Evolutionary conservation across 2,888 invertebrate genomes (phyloP).

Genomic region (Rhingia campestris): DNA sequence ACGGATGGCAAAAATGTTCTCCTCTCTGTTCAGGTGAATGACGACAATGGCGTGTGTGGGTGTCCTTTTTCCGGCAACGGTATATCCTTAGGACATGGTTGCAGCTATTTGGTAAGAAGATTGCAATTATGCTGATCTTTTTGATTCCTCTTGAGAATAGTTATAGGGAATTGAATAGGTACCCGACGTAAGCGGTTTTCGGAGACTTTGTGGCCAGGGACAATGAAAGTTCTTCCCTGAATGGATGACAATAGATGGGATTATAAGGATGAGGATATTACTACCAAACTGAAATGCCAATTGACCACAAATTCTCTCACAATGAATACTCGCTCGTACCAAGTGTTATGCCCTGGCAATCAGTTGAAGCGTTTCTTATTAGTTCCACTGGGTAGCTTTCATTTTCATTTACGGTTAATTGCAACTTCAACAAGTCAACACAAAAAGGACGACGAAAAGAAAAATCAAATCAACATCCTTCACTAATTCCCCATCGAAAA

Average conservation of each 20-base stretch:
- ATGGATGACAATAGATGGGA: slow-evolving; percentile 21
- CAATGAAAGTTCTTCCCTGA: background rate
- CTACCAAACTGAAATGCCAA: background rate
- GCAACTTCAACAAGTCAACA: slow-evolving; percentile 67
- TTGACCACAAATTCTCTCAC: background rate
- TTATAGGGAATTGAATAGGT: slow-evolving; percentile 11
- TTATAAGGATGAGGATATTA: slow-evolving; percentile 17
- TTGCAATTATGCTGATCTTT: slow-evolving; percentile 70
- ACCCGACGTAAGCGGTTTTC: slow-evolving; percentile 42
- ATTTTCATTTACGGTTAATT: slow-evolving; percentile 65
- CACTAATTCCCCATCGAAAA: slow-evolving; percentile 66
- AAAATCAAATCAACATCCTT: slow-evolving; percentile 61
- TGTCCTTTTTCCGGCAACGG: slow-evolving; percentile 19
- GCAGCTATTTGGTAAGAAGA: slow-evolving; percentile 66
- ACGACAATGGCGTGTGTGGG: slow-evolving; percentile 45
- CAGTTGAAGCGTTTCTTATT: slow-evolving; percentile 2
- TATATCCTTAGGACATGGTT: slow-evolving; percentile 57
- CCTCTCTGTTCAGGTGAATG: slow-evolving; percentile 41
- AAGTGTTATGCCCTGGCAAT: background rate
- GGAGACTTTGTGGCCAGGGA: slow-evolving; percentile 25
- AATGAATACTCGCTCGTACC: background rate
- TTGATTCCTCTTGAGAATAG: slow-evolving; percentile 45
- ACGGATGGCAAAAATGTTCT: slow-evolving; percentile 29
- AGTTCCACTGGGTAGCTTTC: slow-evolving; percentile 39
- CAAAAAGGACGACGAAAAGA: slow-evolving; percentile 4